phyloP scores from a whole-genome alignment of 2,888 invertebrate genomes.

The Harmothoe impar region DNA sequence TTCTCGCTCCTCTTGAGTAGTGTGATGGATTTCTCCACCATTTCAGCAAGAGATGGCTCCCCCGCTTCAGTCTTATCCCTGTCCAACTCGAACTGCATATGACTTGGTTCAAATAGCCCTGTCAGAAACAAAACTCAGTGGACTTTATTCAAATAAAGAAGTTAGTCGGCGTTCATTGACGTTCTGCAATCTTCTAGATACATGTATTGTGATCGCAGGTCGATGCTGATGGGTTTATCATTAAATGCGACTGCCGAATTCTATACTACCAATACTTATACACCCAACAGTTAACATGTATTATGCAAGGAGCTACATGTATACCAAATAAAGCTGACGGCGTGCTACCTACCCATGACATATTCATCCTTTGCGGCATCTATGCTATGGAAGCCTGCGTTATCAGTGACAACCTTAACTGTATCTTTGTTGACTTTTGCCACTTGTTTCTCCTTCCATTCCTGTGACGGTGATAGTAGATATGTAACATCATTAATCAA shows the following conservation, averaged over 20 bases:
- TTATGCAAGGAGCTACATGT: too few relatives aligned
- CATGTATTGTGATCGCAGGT: too few relatives aligned
- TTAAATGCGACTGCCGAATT: too few relatives aligned
- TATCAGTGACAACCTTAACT: constrained; percentile 24
- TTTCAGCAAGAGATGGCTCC: constrained; percentile 50
- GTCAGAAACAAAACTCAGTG: not conserved
- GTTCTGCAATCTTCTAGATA: too few relatives aligned
- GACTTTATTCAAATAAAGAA: too few relatives aligned
- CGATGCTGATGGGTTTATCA: too few relatives aligned
- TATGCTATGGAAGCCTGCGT: not conserved
- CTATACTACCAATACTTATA: too few relatives aligned
- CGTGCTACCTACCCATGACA: not conserved
- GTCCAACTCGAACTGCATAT: constrained; percentile 50
- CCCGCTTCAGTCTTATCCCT: not conserved
- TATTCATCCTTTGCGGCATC: not conserved
- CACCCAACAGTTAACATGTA: too few relatives aligned
- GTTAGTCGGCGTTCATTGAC: too few relatives aligned
- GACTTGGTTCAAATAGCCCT: constrained; percentile 27
- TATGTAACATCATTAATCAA: too few relatives aligned
- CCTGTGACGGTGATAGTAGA: too few relatives aligned
- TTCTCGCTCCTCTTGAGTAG: not conserved
- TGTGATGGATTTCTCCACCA: constrained; percentile 26
- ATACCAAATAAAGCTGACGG: too few relatives aligned
- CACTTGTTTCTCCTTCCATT: not conserved
- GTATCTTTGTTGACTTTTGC: not conserved